These are phyloP conservation scores for Scaptomyza tumidula DNA, from an alignment of 2,888 invertebrate genomes.

Conservation along the genomic window DNA sequence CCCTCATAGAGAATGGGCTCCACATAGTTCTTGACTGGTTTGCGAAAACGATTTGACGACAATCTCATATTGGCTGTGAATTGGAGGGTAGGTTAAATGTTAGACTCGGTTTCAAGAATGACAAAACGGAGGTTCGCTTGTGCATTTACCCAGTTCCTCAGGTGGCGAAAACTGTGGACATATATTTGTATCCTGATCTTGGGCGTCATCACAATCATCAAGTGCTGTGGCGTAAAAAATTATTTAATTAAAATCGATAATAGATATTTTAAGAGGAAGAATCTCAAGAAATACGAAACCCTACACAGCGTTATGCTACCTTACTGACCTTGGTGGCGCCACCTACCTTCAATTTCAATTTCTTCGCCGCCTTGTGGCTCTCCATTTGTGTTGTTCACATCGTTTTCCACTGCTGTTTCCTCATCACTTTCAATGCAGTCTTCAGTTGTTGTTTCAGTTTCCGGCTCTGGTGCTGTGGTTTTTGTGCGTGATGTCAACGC, in stretches of 20 bases:
- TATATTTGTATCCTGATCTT: conserved; percentile 61
- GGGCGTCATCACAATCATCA: conserved; percentile 43
- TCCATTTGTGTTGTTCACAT: background rate
- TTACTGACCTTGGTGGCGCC: background rate
- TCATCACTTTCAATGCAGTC: conserved; percentile 38
- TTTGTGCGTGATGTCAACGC: conserved; percentile 25
- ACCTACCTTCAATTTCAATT: conserved; percentile 49
- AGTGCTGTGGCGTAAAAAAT: background rate
- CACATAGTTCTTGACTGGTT: conserved; percentile 67
- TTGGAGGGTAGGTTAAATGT: background rate
- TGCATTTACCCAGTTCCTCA: conserved; percentile 30
- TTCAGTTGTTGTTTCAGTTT: conserved; percentile 5
- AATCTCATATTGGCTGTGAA: conserved; percentile 24
- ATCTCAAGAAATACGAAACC: too few relatives aligned
- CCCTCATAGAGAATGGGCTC: conserved; percentile 71
- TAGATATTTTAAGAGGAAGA: too few relatives aligned
- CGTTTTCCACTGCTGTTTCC: conserved; percentile 18
- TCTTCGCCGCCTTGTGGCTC: conserved; percentile 1
- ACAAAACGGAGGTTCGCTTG: too few relatives aligned
- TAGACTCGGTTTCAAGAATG: background rate
- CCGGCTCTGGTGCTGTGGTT: conserved; percentile 16
- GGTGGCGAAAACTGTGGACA: conserved; percentile 61
- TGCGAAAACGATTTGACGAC: conserved; percentile 36
- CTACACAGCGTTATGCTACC: too few relatives aligned
- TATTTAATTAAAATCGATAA: background rate